Conservation (phyloP, 1,140 invertebrate species). For the Chelonus insularis region DNA sequence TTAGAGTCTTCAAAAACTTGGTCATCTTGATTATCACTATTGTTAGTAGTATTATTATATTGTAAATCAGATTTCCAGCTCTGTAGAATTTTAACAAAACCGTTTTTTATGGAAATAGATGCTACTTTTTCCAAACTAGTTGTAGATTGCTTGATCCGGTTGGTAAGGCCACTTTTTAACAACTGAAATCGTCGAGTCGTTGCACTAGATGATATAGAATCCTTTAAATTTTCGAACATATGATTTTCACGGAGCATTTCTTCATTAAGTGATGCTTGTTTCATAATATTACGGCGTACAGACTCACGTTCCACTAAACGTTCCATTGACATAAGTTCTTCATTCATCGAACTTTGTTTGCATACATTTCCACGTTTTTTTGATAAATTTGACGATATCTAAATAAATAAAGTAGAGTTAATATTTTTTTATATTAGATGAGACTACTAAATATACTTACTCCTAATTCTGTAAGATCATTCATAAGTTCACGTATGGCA, state of each 20-base stretch:
- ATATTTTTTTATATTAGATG: no score
- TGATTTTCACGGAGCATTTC: slow-evolving; percentile 77
- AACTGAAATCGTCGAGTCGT: slow-evolving; percentile 80
- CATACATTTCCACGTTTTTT: slow-evolving; percentile 68
- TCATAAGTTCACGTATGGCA: slow-evolving; percentile 50
- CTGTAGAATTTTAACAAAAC: slow-evolving; percentile 75
- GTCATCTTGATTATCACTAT: slow-evolving; percentile 17
- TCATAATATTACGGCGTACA: slow-evolving; percentile 83
- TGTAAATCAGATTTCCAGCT: slow-evolving; percentile 67
- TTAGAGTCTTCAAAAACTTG: slow-evolving; percentile 31
- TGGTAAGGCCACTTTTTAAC: slow-evolving; percentile 81
- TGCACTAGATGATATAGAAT: slow-evolving; percentile 72
- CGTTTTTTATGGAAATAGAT: slow-evolving; percentile 65
- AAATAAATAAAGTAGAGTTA: no score
- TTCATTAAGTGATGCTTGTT: slow-evolving; percentile 86
- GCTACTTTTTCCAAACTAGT: slow-evolving; percentile 80
- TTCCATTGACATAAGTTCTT: slow-evolving; percentile 84
- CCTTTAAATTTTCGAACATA: slow-evolving; percentile 72
- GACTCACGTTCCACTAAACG: slow-evolving; percentile 80
- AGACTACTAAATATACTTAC: slow-evolving; percentile 35
- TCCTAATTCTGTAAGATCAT: slow-evolving; percentile 48
- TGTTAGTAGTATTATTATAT: no score
- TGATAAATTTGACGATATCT: not conserved
- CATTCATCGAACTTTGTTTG: slow-evolving; percentile 87
- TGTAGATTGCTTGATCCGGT: slow-evolving; percentile 77